Base-by-base conservation (phyloP, 2,113 vertebrate genomes). In the Vidua macroura region DNA sequence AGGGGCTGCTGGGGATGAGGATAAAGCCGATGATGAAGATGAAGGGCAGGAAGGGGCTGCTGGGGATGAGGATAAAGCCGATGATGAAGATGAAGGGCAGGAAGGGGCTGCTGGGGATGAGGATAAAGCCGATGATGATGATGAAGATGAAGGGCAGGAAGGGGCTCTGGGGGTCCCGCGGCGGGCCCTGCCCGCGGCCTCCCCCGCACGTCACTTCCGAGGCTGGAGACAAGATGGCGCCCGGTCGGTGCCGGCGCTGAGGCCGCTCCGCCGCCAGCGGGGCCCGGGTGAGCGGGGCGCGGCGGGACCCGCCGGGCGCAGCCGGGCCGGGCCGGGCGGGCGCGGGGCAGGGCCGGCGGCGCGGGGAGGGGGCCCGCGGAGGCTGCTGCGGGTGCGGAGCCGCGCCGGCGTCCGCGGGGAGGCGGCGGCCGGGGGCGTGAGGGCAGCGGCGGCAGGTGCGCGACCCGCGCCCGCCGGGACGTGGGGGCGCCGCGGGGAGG, bases 141-240 rank as follows among this genome's bases (percentile, higher is more conserved):
- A 39, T 39, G 39, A 39, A 39, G 39, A 39, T 39, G 39, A 39
- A 39, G 39, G 39, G 39, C 39, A 11, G 39, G 39, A 10, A 39
- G 68, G 79, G 15, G 53, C 59, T 27, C 21, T 1, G 19, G 37
- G n/a, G 69, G 74, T 56, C 75, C 55, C 56, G 76, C 46, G 25
- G 25, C 14, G 24, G 60, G 53, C 28, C 52, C 56, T 55, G 67
- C 76, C 81, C 86, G 77, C 72, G 44, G 48, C 80, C 72, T 63
- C 73, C 66, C 66, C 85, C 55, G 21, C 35, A 83, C 94, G 93
- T 96, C 91, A 96, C 93, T 93, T 95, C 92, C 96, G 95, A 90
- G 93, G 93, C 92, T 49, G 96, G 76, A 82, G 95, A 93, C 94
- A 98, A 97, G 93, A 98, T 98, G 98, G 98, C 98, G 97, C 92